Evolutionary conservation across 2,888 invertebrate genomes (phyloP), one percentile per base, ranked within the genome.

Genomic region (Podabrus alpinus): DNA sequence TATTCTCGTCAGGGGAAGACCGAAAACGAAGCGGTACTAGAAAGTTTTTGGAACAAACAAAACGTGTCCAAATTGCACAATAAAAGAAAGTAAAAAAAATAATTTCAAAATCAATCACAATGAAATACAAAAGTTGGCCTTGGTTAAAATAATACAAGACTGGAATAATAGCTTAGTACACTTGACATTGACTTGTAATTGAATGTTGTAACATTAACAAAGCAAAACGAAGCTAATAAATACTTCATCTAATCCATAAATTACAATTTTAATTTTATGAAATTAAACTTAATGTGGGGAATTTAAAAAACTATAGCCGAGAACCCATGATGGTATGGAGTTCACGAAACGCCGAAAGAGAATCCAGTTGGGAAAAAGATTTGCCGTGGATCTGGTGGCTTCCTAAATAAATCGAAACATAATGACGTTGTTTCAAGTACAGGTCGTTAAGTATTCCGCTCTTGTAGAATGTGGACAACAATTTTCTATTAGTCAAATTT

Each of bases 171-270:
- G 71, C 69, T 76, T 66, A 64, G 71, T 71, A 77, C 66, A 74
- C 71, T 77, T 77, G 77, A 77, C 77, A 77, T 77, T 77, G 77
- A 77, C 77, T 77, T 29, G 74, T 77, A 77, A 77, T 74, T 74
- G 72, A 74, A 72, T 70, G 72, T 77, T 74, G 60, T 68, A 72
- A 74, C 77, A 74, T 45, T 68, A 71, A 67, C 19, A 59, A 59
- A 76, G 60, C 71, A 69, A 76, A 60, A 67, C 45, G 64, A 68
- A 71, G 29, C 21, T 16, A 59, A 59, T 13, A 68, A 68, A 68
- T 59, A 10, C 15, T 15, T 25, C 17, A 45, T 45, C 45, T n/a
- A 45, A 45, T 45, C 45, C 45, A 45, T 45, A 45, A 45, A 45
- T 45, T 45, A n/a, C n/a, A n/a, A 45, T n/a, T 45, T 45, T 45